These are phyloP conservation scores for Gryllus longicercus DNA, from an alignment of 2,888 invertebrate genomes.

Conservation along the genomic window DNA sequence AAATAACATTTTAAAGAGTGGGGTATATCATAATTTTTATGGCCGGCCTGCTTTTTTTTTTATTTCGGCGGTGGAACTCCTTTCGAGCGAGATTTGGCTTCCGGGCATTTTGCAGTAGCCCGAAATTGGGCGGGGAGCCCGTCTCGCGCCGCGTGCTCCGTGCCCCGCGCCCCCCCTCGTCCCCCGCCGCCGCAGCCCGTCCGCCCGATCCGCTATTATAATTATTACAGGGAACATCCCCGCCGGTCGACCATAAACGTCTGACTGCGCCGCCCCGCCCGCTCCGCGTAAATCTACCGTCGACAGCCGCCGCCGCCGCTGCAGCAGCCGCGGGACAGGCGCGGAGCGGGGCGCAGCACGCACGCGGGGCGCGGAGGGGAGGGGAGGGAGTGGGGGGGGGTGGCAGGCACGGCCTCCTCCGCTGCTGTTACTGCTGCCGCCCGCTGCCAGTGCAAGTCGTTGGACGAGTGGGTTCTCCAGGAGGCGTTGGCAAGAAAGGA, in stretches of 20 bases:
- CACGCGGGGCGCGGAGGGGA: background rate
- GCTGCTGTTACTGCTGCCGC: too few relatives aligned
- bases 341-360: background rate
- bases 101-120: slow-evolving; percentile 33
- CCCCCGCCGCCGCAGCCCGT: background rate
- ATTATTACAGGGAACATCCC: slow-evolving; percentile 10
- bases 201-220: background rate
- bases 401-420: too few relatives aligned
- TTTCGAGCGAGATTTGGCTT: slow-evolving; percentile 24
- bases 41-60: slow-evolving; percentile 18
- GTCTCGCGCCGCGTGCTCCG: slow-evolving; percentile 25
- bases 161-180: slow-evolving; percentile 31
- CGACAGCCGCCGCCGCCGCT: background rate
- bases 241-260: slow-evolving; percentile 6
- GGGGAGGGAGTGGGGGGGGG: background rate
- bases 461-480: too few relatives aligned
- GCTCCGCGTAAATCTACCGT: slow-evolving; percentile 3
- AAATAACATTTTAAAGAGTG: slow-evolving; percentile 21
- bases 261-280: background rate
- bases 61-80: background rate
- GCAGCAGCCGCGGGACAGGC: slow-evolving; percentile 7
- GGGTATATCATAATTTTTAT: slow-evolving; percentile 31
- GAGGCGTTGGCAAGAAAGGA: too few relatives aligned
- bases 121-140: slow-evolving; percentile 22
- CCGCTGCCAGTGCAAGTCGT: too few relatives aligned